These are phyloP conservation scores for Heliconius cydno DNA, from an alignment of 2,888 invertebrate genomes.

Conservation along the genomic window DNA sequence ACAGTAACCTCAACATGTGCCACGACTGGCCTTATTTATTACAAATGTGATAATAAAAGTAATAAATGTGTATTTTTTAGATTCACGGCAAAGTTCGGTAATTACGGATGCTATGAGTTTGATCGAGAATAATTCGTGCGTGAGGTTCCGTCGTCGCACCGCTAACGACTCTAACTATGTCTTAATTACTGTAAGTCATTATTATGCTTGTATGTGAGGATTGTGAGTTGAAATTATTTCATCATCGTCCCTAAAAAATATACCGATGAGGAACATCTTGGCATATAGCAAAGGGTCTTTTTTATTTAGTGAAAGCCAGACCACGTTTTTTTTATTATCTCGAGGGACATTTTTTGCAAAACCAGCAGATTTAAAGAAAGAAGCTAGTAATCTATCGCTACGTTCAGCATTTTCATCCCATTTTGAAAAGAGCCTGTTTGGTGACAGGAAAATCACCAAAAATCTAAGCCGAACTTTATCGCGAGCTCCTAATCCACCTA, in stretches of 20 bases:
- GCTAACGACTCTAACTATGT: constrained; percentile 64
- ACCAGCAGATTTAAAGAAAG: not conserved
- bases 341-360: not conserved
- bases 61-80: constrained; percentile 50
- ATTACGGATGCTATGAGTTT: constrained; percentile 65
- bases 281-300: not conserved
- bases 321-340: not conserved
- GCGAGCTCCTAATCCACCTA: too few species aligned
- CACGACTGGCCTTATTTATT: too few species aligned
- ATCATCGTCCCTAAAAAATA: not conserved
- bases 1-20: too few species aligned
- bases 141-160: constrained; percentile 70
- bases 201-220: not conserved
- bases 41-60: too few species aligned
- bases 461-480: too few species aligned
- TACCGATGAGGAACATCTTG: not conserved
- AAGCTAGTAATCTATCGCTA: not conserved
- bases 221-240: not conserved
- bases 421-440: not conserved
- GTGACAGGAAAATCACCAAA: not conserved
- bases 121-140: constrained; percentile 68
- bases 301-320: not conserved
- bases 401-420: not conserved
- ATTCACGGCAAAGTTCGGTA: constrained; percentile 63
- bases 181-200: constrained; percentile 66